Percentiles rank a stretch among this genome's conserved stretches.
phyloP scores from a whole-genome alignment of 2,797 vertebrate genomes.

The Gephyroberyx darwinii region DNA sequence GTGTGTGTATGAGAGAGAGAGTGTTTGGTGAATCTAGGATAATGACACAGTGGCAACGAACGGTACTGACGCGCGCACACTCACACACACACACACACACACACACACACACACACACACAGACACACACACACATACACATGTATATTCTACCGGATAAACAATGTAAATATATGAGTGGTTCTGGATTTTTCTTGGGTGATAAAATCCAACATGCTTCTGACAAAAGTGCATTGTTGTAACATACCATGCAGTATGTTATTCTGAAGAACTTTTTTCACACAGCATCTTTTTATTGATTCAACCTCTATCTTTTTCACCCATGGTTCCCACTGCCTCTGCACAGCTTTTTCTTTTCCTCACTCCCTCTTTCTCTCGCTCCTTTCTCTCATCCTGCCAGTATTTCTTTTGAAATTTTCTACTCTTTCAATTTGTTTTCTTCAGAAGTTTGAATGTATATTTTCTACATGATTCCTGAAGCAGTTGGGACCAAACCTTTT shows the following conservation, averaged over 20 bases:
- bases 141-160: conserved; percentile 34
- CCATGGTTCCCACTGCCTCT: background rate
- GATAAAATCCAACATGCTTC: conserved; percentile 78
- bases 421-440: conserved; percentile 81
- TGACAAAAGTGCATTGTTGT: conserved; percentile 88
- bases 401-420: conserved; percentile 53
- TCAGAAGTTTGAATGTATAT: conserved; percentile 92
- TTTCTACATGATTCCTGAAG: conserved; percentile 86
- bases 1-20: conserved; percentile 22
- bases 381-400: conserved; percentile 33
- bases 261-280: conserved; percentile 62
- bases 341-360: conserved; percentile 17
- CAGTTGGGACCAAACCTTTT: conserved; percentile 88
- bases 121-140: conserved; percentile 2
- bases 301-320: conserved; percentile 10
- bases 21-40: conserved; percentile 53
- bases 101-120: conserved; percentile 9
- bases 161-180: conserved; percentile 67
- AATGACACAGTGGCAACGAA: conserved; percentile 31
- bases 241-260: conserved; percentile 73
- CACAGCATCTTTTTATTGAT: conserved; percentile 45
- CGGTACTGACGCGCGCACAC: conserved; percentile 28
- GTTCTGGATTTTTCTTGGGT: conserved; percentile 49
- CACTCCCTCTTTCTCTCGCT: conserved; percentile 35
- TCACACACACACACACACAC: conserved; percentile 35